Base-by-base conservation (phyloP, 2,797 vertebrate genomes). In the Alca torda region DNA sequence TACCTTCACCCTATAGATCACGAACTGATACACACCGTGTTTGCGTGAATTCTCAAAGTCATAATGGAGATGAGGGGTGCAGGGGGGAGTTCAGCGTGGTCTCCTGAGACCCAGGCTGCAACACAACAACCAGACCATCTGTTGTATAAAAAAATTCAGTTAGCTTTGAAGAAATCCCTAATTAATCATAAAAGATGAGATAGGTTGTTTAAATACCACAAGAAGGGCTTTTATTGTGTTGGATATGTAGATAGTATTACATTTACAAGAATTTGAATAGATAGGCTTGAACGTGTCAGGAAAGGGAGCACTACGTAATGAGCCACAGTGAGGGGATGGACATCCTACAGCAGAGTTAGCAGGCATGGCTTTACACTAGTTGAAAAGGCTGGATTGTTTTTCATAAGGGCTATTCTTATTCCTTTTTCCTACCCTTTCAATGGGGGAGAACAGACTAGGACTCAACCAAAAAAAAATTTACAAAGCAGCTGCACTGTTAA, bases 191-290 rank as follows among this genome's bases (percentile, higher is more conserved):
- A 85, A 78, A 73, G 61, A 84, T 91, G 41, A 90, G 57, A 72
- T 57, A 73, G 51, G 48, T 33, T 56, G 45, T 83, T 81, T 77
- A 72, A 91, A 96, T 70, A 65, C 76, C 73, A 73, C 54, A 90
- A 94, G 69, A 93, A 80, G 64, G 41, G 67, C 12, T 89, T 79
- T 87, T 75, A 31, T 96, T 89, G 57, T 87, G 56, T 35, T 53
- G 75, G 72, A n/a, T 70, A 45, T 37, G 64, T 35, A 57, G 68
- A 68, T 30, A 75, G 76, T 41, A 43, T 68, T 68, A 31, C 11
- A 87, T 87, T 82, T 93, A 63, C n/a, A 90, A 80, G 63, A 83
- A 94, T 92, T 77, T 95, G 37, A 77, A 90, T 69, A 70, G 41
- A 72, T 70, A 79, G 75, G 60, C 33, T 92, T 64, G 48, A 77